Evolutionary conservation across 1,140 invertebrate genomes (phyloP), one percentile per base, ranked within the genome.

Genomic region (Kradibia gibbosae): DNA sequence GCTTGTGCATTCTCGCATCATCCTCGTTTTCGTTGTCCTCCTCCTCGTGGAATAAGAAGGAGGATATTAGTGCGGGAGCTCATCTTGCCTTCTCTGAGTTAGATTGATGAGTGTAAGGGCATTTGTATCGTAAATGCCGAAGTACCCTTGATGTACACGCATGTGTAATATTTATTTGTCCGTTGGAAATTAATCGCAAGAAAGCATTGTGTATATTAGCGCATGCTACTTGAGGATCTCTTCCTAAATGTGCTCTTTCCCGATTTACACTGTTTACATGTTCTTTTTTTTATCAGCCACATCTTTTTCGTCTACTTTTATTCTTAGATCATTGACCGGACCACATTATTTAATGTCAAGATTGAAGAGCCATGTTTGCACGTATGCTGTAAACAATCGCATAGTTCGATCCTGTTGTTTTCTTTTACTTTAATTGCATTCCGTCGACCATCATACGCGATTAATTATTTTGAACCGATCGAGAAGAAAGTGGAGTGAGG

Each of bases 321-420:
- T 76, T 76, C 28, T 67, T 15, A 2, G 57, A 17, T 25, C 25
- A 34, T 34, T 42, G 20, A n/a, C 10, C n/a, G 13, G 15, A n/a
- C 36, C 17, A 57, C 72, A 57, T 77, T 77, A 65, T 65, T 77
- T 77, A 77, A 77, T n/a, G 60, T 65, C 75, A 3, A 62, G 75
- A 45, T 28, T 65, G 39, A 48, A 22, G n/a, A 15, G 22, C 39
- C n/a, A 42, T 39, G 42, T 77, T 77, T 75, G 15, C 34, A 34
- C 22, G 3, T 57, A 5, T n/a, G 25, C 4, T 36, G 28, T 39
- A 34, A 36, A n/a, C 34, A 36, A 50, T n/a, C 22, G 22, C 53
- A 36, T 31, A 75, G 20, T 42, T 28, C 71, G 45, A 17, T 15
- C 28, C 42, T 28, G 2, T 4, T 1, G 11, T 73, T 42, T 22